phyloP scores from a whole-genome alignment of 2,113 vertebrate species.

The Lampris incognitus region DNA sequence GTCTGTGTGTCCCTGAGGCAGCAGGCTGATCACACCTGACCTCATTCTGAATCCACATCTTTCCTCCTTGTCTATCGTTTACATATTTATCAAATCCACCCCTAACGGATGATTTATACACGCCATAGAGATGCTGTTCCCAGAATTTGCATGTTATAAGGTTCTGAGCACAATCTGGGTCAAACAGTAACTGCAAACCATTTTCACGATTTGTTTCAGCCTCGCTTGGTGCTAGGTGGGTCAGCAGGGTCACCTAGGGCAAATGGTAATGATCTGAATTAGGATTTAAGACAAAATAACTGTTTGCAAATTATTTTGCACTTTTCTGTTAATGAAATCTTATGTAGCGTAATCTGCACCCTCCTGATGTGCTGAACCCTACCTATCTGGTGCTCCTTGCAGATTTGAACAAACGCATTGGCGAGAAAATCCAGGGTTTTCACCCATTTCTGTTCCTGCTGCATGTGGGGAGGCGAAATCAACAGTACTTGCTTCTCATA shows the following conservation, averaged over 20 bases:
- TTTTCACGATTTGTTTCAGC: not conserved
- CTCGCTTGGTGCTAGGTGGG: constrained; percentile 20
- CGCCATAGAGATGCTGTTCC: too few species aligned
- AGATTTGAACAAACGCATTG: not conserved
- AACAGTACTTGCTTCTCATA: not conserved
- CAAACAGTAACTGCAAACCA: not conserved
- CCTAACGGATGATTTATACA: too few species aligned
- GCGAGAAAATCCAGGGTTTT: not conserved
- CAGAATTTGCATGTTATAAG: too few species aligned
- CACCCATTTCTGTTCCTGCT: not conserved
- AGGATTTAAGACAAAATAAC: too few species aligned
- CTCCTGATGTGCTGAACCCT: too few species aligned
- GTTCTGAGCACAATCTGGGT: too few species aligned
- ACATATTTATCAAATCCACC: not conserved
- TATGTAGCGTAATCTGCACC: too few species aligned
- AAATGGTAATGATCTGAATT: too few species aligned
- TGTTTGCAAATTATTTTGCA: too few species aligned
- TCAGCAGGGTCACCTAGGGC: not conserved
- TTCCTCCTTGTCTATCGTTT: constrained; percentile 27
- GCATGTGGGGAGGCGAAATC: too few species aligned
- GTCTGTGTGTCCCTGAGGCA: constrained; percentile 34
- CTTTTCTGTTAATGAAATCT: too few species aligned
- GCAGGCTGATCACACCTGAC: constrained; percentile 47
- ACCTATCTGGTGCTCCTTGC: too few species aligned
- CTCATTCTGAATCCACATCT: constrained; percentile 17